These are phyloP conservation scores for Pogonocherus hispidulus DNA, from an alignment of 2,888 invertebrate genomes.

Conservation along the genomic window DNA sequence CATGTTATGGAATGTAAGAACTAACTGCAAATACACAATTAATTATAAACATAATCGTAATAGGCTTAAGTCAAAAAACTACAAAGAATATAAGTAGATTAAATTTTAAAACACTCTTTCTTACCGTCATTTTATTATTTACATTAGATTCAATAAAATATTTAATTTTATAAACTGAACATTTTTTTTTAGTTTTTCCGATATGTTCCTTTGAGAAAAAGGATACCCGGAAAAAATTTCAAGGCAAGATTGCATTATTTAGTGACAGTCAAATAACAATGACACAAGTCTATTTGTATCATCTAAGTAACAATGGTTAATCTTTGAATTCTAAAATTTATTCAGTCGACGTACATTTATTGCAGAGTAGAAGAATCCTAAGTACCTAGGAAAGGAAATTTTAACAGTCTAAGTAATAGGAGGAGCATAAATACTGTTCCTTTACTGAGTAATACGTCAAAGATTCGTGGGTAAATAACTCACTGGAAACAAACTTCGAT, in stretches of 20 bases:
- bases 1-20: slow-evolving; percentile 50
- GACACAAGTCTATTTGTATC: slow-evolving; percentile 27
- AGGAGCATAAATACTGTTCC: slow-evolving; percentile 23
- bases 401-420: slow-evolving; percentile 25
- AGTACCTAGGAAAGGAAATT: slow-evolving; percentile 28
- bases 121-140: slow-evolving; percentile 39
- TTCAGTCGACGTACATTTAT: slow-evolving; percentile 49
- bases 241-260: slow-evolving; percentile 59
- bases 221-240: slow-evolving; percentile 38
- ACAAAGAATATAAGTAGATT: slow-evolving; percentile 30
- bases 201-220: slow-evolving; percentile 26
- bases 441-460: not conserved
- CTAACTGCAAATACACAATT: not conserved
- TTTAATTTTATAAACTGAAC: slow-evolving; percentile 41
- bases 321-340: slow-evolving; percentile 29
- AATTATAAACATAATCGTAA: slow-evolving; percentile 5
- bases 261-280: slow-evolving; percentile 36
- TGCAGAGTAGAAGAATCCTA: slow-evolving; percentile 32
- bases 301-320: slow-evolving; percentile 42
- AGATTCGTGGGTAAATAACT: not conserved
- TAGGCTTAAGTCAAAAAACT: slow-evolving; percentile 15
- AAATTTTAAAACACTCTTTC: slow-evolving; percentile 33
- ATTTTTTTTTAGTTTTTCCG: slow-evolving; percentile 36
- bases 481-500: not conserved
- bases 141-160: slow-evolving; percentile 47